Base-by-base conservation (phyloP, 1,140 invertebrate species). In the Saccostrea glomerata region DNA sequence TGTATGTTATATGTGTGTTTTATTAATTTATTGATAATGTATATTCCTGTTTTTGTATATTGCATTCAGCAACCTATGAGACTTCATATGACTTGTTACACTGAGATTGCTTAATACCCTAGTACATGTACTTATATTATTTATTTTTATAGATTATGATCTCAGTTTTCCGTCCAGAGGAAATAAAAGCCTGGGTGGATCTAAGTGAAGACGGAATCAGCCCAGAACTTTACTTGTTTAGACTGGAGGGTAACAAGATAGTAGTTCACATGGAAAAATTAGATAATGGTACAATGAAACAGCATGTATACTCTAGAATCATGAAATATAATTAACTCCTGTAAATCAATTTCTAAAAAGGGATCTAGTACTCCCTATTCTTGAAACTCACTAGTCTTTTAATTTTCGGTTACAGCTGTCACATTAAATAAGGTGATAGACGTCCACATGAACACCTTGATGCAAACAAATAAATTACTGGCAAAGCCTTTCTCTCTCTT, bases 221-320 rank as follows among this genome's bases (percentile, higher is more conserved):
- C 25, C 91, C 91, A 36, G 85, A 54, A 36, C 86, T 92, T n/a
- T 90, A 90, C 82, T 58, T 89, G 86, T 77, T 91, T 23, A 58
- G 85, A 77, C 36, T 89, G 25, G 86, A 89, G n/a, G 88, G 83
- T 2, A 89, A 88, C 30, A 84, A 36, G 56, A 56, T 90, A 7
- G 70, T 86, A n/a, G 86, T 92, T 9, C 88, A 90, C 84, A 92
- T 92, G 91, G 91, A 92, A 82, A 88, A 87, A 36, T 58, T 92
- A 23, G 84, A 90, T 36, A 84, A 89, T 36, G 89, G 91, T 92
- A 84, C 55, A 47, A 0, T 47, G 47, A 47, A 47, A 47, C 47
- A 3, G 9, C 47, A 47, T 47, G 40, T 47, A 47, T 47, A 47
- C 1, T 47, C 47, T 47, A 47, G 6, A 47, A 2, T 47, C 9